Conservation (phyloP, 1,140 invertebrate species). For the Papilio aristodemus region DNA sequence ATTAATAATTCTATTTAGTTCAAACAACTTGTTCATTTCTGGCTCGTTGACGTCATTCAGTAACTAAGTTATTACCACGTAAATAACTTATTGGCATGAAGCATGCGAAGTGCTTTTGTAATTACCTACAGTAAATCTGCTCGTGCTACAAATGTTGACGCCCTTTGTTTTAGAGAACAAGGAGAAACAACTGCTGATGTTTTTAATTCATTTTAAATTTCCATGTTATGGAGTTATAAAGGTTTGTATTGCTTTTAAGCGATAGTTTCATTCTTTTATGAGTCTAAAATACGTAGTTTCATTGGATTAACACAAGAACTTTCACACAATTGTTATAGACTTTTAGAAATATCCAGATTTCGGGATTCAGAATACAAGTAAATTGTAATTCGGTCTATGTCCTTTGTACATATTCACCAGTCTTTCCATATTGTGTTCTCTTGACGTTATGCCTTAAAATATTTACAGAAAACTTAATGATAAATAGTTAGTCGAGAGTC, state of each 20-base stretch:
- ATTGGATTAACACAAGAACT: no score
- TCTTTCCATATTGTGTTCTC: neutral
- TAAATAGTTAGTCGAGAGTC: neutral
- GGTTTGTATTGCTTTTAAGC: neutral
- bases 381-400: no score
- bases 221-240: neutral
- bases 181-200: neutral
- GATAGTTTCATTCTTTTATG: no score
- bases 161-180: conserved; percentile 5
- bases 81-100: conserved; percentile 10
- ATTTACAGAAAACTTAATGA: neutral
- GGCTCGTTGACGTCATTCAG: neutral
- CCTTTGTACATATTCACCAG: neutral
- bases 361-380: no score
- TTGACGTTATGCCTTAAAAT: neutral
- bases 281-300: no score
- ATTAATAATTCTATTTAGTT: neutral
- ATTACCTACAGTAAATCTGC: conserved; percentile 19
- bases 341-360: no score
- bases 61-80: neutral
- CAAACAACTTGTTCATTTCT: neutral
- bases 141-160: conserved; percentile 1
- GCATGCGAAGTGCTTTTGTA: neutral
- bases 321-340: no score
- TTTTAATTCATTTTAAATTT: conserved; percentile 3